Evolutionary conservation across 1,140 invertebrate species (phyloP).

Genomic region (Tribolium madens): DNA sequence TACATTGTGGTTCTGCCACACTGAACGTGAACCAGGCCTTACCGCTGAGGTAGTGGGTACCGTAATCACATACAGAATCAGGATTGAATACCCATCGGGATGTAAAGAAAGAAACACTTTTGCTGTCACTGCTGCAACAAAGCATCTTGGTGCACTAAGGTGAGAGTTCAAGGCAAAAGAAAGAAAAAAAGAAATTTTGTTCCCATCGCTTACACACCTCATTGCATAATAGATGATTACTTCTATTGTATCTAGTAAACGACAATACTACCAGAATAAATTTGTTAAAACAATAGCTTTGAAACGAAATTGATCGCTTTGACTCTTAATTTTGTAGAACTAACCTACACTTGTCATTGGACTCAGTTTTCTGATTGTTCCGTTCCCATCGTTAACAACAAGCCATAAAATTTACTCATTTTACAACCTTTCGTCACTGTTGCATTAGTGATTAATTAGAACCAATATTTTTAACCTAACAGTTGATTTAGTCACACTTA

Average conservation of each 20-base stretch:
- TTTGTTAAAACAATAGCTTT: slow-evolving; percentile 17
- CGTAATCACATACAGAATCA: slow-evolving; percentile 17
- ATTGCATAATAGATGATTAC: slow-evolving; percentile 34
- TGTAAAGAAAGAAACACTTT: slow-evolving; percentile 13
- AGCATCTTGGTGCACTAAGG: slow-evolving; percentile 20
- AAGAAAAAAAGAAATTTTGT: slow-evolving; percentile 46
- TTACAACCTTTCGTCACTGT: background rate
- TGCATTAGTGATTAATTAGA: slow-evolving; percentile 19
- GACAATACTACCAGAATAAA: slow-evolving; percentile 30
- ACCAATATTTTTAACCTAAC: background rate
- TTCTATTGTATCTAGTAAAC: slow-evolving; percentile 18
- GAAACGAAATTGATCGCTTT: background rate
- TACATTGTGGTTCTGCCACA: slow-evolving; percentile 20
- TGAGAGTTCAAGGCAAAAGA: slow-evolving; percentile 43
- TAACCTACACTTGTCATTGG: background rate
- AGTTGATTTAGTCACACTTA: slow-evolving; percentile 16
- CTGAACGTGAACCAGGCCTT: slow-evolving; percentile 34
- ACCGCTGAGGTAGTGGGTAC: background rate
- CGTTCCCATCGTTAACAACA: background rate
- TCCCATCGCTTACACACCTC: slow-evolving; percentile 41
- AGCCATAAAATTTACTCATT: background rate
- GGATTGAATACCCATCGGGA: slow-evolving; percentile 11
- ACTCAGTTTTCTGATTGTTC: too few species aligned
- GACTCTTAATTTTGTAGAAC: background rate
- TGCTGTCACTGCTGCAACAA: slow-evolving; percentile 28